Percentiles rank a stretch among this genome's conserved stretches.
phyloP scores from a whole-genome alignment of 1,140 invertebrate genomes.

The Eriosoma lanigerum region DNA sequence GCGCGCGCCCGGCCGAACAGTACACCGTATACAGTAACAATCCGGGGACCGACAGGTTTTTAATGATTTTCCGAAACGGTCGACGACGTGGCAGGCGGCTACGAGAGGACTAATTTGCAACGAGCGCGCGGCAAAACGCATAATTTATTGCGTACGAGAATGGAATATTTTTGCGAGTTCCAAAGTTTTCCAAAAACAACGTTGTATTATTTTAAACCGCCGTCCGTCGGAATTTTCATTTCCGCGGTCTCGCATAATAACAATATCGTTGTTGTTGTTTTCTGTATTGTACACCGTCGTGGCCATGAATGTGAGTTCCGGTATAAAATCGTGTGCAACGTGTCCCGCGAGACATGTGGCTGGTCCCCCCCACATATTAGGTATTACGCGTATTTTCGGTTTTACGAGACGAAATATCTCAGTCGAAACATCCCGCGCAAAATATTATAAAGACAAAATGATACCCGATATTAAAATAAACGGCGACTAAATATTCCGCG shows the following conservation, averaged over 20 bases:
- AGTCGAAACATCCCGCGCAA: too few relatives aligned
- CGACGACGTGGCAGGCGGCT: not conserved
- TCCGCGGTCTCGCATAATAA: not conserved
- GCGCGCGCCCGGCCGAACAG: not conserved
- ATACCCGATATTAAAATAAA: too few relatives aligned
- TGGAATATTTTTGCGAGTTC: slow-evolving; percentile 15
- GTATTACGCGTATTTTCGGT: too few relatives aligned
- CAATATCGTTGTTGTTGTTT: not conserved
- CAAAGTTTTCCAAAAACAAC: not conserved
- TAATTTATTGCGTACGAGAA: slow-evolving; percentile 37
- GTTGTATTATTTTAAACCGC: not conserved
- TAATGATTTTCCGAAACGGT: slow-evolving; percentile 48
- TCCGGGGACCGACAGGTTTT: slow-evolving; percentile 33
- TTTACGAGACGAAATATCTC: too few relatives aligned
- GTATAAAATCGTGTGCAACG: too few relatives aligned
- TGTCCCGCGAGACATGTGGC: too few relatives aligned
- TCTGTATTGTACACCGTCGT: too few relatives aligned
- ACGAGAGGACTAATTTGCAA: slow-evolving; percentile 14
- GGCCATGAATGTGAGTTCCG: too few relatives aligned
- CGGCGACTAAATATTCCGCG: too few relatives aligned
- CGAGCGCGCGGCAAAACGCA: not conserved
- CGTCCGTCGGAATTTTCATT: not conserved
- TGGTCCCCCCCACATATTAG: too few relatives aligned
- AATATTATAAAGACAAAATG: too few relatives aligned
- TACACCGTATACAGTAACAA: not conserved